Conservation (phyloP, 2,113 vertebrate species). For the Probosciger aterrimus region DNA sequence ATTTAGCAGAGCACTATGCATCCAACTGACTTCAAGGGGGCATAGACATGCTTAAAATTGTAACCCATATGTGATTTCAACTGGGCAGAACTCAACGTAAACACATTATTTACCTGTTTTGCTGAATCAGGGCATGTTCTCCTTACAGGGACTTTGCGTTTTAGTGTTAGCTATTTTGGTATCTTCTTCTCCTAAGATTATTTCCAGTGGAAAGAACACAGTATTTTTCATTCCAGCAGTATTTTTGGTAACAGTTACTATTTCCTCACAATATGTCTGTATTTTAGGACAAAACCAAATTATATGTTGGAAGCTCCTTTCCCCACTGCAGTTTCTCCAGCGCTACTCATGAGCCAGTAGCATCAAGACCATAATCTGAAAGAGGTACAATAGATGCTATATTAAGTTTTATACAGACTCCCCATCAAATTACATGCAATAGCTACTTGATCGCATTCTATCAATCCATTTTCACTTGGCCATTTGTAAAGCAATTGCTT, state of each 20-base stretch:
- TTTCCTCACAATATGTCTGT: conserved; percentile 63
- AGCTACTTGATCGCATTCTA: neutral
- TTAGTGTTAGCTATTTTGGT: neutral
- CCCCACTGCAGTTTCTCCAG: conserved; percentile 37
- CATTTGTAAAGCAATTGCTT: conserved; percentile 11
- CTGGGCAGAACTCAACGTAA: neutral
- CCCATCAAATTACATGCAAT: conserved; percentile 36
- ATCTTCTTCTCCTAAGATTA: conserved; percentile 24
- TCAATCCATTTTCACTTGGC: neutral
- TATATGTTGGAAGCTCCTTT: conserved; percentile 56
- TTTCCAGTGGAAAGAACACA: conserved; percentile 44
- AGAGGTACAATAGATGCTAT: conserved; percentile 53
- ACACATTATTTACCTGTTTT: neutral
- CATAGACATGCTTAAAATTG: neutral
- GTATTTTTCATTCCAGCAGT: conserved; percentile 40
- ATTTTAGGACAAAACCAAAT: conserved; percentile 67
- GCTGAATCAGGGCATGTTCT: conserved; percentile 23
- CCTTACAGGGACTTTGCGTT: conserved; percentile 3
- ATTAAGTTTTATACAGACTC: conserved; percentile 61
- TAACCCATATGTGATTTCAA: neutral
- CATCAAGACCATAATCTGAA: conserved; percentile 20
- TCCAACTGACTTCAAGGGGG: neutral
- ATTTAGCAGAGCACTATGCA: neutral
- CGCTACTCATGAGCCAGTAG: conserved; percentile 21
- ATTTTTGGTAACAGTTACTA: conserved; percentile 65